Evolutionary conservation across 1,140 invertebrate species (phyloP).

Genomic region (Drosophila melanogaster): DNA sequence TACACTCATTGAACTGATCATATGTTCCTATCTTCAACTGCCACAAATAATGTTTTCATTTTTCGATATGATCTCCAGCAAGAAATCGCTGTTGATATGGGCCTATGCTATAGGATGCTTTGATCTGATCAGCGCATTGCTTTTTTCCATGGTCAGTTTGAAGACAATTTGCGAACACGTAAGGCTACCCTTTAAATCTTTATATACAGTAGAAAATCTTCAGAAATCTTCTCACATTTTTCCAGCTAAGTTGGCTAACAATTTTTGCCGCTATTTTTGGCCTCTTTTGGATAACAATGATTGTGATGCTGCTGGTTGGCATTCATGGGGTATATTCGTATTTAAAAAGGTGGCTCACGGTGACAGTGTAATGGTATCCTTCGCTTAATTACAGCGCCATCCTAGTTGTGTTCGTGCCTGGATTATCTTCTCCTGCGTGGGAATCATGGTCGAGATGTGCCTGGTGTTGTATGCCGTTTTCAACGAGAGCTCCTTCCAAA

Average conservation of each 20-base stretch:
- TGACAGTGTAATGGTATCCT: not conserved
- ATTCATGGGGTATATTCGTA: slow-evolving; percentile 49
- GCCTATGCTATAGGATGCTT: slow-evolving; percentile 56
- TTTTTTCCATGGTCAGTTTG: slow-evolving; percentile 40
- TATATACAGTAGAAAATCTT: no score
- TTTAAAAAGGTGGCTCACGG: not conserved
- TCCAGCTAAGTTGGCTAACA: slow-evolving; percentile 54
- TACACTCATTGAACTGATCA: not conserved
- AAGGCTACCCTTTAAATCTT: not conserved
- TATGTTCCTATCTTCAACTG: not conserved
- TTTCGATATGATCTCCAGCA: not conserved
- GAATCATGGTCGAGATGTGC: slow-evolving; percentile 42
- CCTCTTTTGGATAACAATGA: slow-evolving; percentile 57
- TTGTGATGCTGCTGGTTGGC: slow-evolving; percentile 48
- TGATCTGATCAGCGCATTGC: slow-evolving; percentile 42
- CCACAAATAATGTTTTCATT: not conserved
- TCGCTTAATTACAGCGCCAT: slow-evolving; percentile 31
- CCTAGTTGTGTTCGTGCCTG: slow-evolving; percentile 39
- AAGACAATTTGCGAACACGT: slow-evolving; percentile 32
- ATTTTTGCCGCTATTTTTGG: slow-evolving; percentile 54
- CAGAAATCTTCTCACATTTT: not conserved
- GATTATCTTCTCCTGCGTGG: slow-evolving; percentile 54
- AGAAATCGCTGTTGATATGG: slow-evolving; percentile 32
- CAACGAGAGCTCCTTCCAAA: slow-evolving; percentile 21
- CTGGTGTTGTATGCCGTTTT: slow-evolving; percentile 53